These are phyloP conservation scores for Donacobius atricapilla DNA, from an alignment of 2,113 vertebrate species.

Conservation along the genomic window DNA sequence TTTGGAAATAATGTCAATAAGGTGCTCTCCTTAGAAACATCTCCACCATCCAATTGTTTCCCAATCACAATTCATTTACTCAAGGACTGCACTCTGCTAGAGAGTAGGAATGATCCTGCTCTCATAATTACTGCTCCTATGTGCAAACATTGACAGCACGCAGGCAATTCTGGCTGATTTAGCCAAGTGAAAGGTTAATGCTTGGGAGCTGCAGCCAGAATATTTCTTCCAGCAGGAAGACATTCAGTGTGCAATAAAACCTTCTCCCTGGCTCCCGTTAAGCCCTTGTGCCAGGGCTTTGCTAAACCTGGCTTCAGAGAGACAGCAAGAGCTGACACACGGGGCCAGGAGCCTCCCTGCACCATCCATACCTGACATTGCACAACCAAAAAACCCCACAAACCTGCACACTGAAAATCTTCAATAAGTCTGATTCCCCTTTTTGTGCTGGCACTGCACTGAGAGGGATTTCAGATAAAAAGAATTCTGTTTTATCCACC, in stretches of 20 bases:
- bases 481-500: not conserved
- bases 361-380: accelerated
- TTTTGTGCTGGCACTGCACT: not conserved
- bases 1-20: slow-evolving; percentile 61
- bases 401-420: not conserved
- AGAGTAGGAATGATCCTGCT: not conserved
- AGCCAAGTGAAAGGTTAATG: slow-evolving; percentile 52
- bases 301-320: not conserved
- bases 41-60: slow-evolving; percentile 18
- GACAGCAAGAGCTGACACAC: not conserved
- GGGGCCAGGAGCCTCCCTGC: not conserved
- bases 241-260: not conserved
- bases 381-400: not conserved
- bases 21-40: slow-evolving; percentile 20
- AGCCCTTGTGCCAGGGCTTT: not conserved
- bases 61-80: slow-evolving; percentile 51
- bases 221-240: slow-evolving; percentile 15
- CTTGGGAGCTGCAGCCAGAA: not conserved
- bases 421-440: not conserved
- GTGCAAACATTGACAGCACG: slow-evolving; percentile 5
- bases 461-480: not conserved
- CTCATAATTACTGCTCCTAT: slow-evolving; percentile 15
- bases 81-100: not conserved
- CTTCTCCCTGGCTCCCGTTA: not conserved
- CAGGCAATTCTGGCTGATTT: slow-evolving; percentile 42